phyloP scores from a whole-genome alignment of 2,797 vertebrate species.

The Melanitta fusca region DNA sequence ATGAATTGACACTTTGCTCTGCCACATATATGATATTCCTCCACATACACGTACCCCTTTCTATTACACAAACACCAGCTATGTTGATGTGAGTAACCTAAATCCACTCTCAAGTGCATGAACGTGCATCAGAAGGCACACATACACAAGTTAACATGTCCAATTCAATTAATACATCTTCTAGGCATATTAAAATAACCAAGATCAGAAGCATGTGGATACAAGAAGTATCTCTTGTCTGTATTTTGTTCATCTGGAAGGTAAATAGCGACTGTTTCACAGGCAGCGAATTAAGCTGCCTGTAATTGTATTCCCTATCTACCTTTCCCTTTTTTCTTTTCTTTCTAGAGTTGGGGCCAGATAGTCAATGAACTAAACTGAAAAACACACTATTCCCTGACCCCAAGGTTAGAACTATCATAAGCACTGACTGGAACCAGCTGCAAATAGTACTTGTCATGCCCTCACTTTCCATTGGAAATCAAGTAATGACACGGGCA shows the following conservation, averaged over 20 bases:
- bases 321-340: background rate
- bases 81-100: background rate
- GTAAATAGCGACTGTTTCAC: background rate
- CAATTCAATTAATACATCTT: background rate
- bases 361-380: conserved; percentile 38
- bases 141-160: background rate
- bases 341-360: background rate
- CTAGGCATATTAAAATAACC: background rate
- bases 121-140: background rate
- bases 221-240: background rate
- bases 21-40: background rate
- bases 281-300: background rate
- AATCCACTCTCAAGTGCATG: background rate
- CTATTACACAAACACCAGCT: background rate
- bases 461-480: conserved; percentile 57
- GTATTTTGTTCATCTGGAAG: background rate
- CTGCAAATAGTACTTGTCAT: conserved; percentile 31
- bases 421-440: conserved; percentile 39
- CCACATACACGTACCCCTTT: background rate
- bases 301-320: background rate
- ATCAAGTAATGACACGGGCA: conserved; percentile 36
- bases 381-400: conserved; percentile 18
- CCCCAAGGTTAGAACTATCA: conserved; percentile 11
- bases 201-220: background rate
- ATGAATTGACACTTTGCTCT: background rate